Conservation (phyloP, 53 echinoderm and acorn worm species). For the Zoroaster sp. region DNA sequence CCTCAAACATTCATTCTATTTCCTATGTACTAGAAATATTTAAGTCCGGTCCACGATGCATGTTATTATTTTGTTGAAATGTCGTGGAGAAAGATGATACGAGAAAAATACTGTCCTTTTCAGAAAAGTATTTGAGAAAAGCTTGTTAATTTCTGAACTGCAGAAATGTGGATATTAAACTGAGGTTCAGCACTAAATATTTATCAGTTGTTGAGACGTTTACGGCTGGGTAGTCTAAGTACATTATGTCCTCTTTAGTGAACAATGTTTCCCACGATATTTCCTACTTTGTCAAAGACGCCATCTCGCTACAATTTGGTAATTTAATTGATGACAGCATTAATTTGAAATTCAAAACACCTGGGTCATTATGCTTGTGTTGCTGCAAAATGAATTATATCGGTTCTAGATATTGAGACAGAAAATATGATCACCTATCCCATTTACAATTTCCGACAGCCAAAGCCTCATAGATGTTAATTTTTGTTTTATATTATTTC, state of each 20-base stretch:
- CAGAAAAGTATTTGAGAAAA: too few relatives aligned
- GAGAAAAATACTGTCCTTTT: too few relatives aligned
- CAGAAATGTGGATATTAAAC: too few relatives aligned
- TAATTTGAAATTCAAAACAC: neutral
- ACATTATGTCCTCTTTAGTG: neutral
- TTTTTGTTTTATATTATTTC: neutral
- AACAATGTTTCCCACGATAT: neutral
- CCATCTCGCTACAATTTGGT: slow-evolving; percentile 17
- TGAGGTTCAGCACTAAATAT: too few relatives aligned
- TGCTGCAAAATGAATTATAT: neutral
- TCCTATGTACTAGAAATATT: too few relatives aligned
- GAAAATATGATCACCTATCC: neutral
- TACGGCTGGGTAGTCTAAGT: too few relatives aligned
- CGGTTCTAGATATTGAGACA: neutral
- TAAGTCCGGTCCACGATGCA: too few relatives aligned
- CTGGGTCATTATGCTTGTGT: neutral
- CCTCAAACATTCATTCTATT: too few relatives aligned
- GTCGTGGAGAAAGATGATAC: too few relatives aligned
- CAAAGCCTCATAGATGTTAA: neutral
- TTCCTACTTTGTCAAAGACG: neutral
- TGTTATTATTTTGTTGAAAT: too few relatives aligned
- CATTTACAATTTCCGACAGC: neutral
- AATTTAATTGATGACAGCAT: slow-evolving; percentile 24
- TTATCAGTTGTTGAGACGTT: too few relatives aligned
- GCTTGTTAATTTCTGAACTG: too few relatives aligned